These are phyloP conservation scores for Adoxophyes honmai DNA, from an alignment of 1,140 invertebrate species.

Conservation along the genomic window DNA sequence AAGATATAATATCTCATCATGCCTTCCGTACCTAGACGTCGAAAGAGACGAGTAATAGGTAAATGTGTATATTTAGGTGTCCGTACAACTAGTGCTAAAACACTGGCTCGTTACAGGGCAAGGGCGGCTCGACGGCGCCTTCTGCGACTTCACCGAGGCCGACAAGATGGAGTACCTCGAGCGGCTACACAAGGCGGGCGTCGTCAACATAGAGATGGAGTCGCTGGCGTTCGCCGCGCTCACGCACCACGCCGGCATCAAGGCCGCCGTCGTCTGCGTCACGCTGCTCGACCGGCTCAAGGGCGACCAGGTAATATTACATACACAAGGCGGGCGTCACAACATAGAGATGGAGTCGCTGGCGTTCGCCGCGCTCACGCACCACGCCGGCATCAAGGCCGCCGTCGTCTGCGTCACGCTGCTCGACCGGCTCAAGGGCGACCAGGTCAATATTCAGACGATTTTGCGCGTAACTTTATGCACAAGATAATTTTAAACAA, in stretches of 20 bases:
- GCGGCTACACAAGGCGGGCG: conserved; percentile 85
- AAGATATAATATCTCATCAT: too few relatives aligned
- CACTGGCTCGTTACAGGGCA: too few relatives aligned
- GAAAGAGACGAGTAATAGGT: too few relatives aligned
- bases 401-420: conserved; percentile 97
- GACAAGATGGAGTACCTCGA: conserved; percentile 95
- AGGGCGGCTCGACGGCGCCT: conserved; percentile 96
- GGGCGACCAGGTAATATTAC: conserved; percentile 89
- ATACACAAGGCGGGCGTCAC: not conserved
- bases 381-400: conserved; percentile 93
- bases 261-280: conserved; percentile 95
- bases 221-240: conserved; percentile 93
- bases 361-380: conserved; percentile 94
- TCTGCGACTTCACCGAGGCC: conserved; percentile 93
- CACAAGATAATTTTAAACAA: too few relatives aligned
- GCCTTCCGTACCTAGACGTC: too few relatives aligned
- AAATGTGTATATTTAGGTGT: too few relatives aligned
- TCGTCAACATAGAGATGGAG: conserved; percentile 99
- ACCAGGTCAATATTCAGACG: conserved; percentile 91
- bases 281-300: conserved; percentile 95
- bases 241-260: conserved; percentile 95
- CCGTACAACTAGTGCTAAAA: too few relatives aligned
- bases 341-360: conserved; percentile 99
- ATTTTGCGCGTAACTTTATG: too few relatives aligned
- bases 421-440: conserved; percentile 94